A percentile compares a stretch with the other conserved stretches of the same genome.
Conservation (phyloP, 2,113 vertebrate genomes). For the Poecilia latipinna region DNA sequence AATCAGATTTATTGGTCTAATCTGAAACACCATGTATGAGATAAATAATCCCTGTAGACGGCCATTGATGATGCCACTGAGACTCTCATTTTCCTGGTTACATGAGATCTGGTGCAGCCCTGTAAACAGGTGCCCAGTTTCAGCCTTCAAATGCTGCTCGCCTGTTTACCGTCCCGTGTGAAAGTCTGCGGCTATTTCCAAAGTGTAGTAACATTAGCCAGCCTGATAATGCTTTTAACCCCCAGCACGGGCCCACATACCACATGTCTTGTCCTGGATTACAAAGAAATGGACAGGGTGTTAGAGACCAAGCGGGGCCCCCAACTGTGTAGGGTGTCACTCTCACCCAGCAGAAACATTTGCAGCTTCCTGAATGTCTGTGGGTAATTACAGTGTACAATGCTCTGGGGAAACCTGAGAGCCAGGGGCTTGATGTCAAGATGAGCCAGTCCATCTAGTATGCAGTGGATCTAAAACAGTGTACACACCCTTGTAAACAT, state of each 20-base stretch:
- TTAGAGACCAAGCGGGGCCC: constrained; percentile 6
- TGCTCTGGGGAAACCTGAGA: constrained; percentile 46
- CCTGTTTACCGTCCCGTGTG: constrained; percentile 46
- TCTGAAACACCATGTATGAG: neutral
- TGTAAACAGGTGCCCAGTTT: constrained; percentile 63
- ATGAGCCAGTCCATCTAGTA: constrained; percentile 23
- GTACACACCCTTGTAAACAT: neutral
- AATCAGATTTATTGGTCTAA: too few relatives aligned
- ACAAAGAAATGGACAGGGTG: constrained; percentile 41
- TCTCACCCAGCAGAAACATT: constrained; percentile 71
- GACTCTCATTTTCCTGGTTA: constrained; percentile 53
- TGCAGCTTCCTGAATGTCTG: constrained; percentile 67
- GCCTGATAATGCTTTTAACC: constrained; percentile 56
- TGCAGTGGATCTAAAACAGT: constrained; percentile 4
- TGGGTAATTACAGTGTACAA: constrained; percentile 60
- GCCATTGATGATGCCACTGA: constrained; percentile 16
- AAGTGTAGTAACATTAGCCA: constrained; percentile 68
- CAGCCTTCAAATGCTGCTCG: constrained; percentile 26
- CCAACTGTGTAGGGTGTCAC: constrained; percentile 43
- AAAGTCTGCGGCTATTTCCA: constrained; percentile 65
- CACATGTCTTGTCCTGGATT: constrained; percentile 48
- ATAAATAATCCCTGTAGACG: constrained; percentile 11
- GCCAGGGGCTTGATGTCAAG: constrained; percentile 19
- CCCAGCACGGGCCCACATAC: constrained; percentile 49
- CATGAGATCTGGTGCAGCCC: constrained; percentile 37